These are phyloP conservation scores for Apocrypta bakeri DNA, from an alignment of 1,140 invertebrate species.

Conservation along the genomic window DNA sequence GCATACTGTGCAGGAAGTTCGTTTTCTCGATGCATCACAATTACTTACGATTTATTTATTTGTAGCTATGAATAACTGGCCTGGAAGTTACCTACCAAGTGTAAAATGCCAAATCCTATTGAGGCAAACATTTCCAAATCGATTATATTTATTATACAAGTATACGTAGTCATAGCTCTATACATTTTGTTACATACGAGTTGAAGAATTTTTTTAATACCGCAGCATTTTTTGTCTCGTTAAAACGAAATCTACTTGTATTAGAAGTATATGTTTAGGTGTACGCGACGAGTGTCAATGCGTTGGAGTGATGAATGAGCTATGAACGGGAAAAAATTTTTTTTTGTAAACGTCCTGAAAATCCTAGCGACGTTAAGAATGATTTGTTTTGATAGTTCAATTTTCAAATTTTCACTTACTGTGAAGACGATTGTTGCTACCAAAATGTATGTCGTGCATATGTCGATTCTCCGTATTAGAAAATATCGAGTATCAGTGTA, in stretches of 20 bases:
- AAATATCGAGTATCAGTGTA: not conserved
- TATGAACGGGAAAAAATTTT: not conserved
- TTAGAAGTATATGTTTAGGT: no score
- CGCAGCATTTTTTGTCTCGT: no score
- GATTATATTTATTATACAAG: no score
- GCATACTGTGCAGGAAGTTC: not conserved
- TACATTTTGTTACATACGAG: not conserved
- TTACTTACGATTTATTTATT: not conserved
- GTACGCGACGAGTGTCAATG: not conserved
- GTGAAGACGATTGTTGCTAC: no score
- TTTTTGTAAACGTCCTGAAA: not conserved
- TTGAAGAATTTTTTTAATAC: no score
- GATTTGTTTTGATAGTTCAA: not conserved
- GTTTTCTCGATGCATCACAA: not conserved
- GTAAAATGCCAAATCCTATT: no score
- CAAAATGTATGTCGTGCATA: not conserved
- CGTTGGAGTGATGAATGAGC: not conserved
- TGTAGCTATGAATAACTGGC: not conserved
- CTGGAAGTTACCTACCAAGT: no score
- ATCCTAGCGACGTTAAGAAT: not conserved
- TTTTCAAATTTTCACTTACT: not conserved
- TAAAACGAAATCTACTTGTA: no score
- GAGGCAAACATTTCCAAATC: not conserved
- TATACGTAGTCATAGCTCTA: no score
- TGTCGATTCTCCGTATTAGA: not conserved